Percentiles rank a stretch among this genome's conserved stretches.
These are phyloP conservation scores for Cepaea hortensis DNA, from an alignment of 2,888 invertebrate species.

Conservation along the genomic window DNA sequence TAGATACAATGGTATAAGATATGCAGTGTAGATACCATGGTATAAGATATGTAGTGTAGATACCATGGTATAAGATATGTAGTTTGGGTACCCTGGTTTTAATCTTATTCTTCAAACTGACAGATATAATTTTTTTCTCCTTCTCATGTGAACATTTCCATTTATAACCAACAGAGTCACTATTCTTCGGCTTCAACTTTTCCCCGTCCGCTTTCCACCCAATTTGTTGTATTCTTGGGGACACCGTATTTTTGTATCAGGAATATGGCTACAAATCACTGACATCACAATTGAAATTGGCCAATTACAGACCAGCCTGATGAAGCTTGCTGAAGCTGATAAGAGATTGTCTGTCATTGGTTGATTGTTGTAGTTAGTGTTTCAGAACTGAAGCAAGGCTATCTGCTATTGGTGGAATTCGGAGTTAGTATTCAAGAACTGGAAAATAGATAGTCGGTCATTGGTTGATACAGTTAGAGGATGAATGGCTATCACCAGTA, in stretches of 20 bases:
- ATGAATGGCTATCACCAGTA: no score
- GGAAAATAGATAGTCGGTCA: no score
- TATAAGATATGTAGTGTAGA: neutral
- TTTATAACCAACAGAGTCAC: no score
- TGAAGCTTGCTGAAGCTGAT: slow-evolving; percentile 18
- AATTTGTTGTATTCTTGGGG: no score
- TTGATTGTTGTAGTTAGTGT: neutral
- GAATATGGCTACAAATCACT: neutral
- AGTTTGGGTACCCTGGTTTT: neutral
- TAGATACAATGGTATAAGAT: neutral
- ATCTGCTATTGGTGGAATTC: neutral
- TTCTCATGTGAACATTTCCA: no score
- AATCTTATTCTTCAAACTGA: no score
- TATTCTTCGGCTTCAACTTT: no score
- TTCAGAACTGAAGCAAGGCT: neutral
- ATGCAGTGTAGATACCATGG: neutral
- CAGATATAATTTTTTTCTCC: no score
- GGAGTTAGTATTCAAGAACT: no score
- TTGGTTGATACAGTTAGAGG: no score
- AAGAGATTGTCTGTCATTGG: slow-evolving; percentile 9
- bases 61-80: neutral
- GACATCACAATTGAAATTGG: neutral
- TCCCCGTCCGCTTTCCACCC: no score
- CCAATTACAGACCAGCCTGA: slow-evolving; percentile 8
- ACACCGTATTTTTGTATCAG: no score